phyloP scores from a whole-genome alignment of 1,140 invertebrate genomes.

The Wasmannia auropunctata region DNA sequence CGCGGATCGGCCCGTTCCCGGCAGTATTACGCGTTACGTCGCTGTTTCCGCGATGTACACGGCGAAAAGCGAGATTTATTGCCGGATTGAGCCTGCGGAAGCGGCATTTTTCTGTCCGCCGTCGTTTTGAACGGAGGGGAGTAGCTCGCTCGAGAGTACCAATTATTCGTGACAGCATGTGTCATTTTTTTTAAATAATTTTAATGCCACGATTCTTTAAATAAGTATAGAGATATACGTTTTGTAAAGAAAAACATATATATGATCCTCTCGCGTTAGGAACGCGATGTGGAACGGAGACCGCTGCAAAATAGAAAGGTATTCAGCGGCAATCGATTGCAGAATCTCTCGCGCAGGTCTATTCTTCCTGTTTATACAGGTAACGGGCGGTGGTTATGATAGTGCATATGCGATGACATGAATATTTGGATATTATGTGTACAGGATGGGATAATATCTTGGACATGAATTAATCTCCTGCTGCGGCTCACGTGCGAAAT shows the following conservation, averaged over 20 bases:
- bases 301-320: not conserved
- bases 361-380: conserved; percentile 26
- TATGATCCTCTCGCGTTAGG: too few relatives aligned
- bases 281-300: not conserved
- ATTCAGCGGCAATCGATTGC: conserved; percentile 34
- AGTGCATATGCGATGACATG: conserved; percentile 36
- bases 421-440: conserved; percentile 48
- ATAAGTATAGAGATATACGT: not conserved
- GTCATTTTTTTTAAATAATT: not conserved
- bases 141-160: not conserved
- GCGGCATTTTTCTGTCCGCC: conserved; percentile 2
- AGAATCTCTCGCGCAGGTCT: not conserved
- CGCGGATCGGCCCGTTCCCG: conserved; percentile 27
- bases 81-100: conserved; percentile 5
- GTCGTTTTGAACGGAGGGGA: not conserved
- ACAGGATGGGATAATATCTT: conserved; percentile 52
- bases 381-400: not conserved
- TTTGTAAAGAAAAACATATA: not conserved
- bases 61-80: conserved; percentile 39
- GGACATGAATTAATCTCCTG: conserved; percentile 32
- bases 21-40: conserved; percentile 28
- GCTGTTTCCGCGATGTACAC: conserved; percentile 33
- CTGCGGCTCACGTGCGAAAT: not conserved
- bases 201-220: not conserved
- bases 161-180: conserved; percentile 1